Conservation (phyloP, 2,113 vertebrate genomes). For the Indri indri region DNA sequence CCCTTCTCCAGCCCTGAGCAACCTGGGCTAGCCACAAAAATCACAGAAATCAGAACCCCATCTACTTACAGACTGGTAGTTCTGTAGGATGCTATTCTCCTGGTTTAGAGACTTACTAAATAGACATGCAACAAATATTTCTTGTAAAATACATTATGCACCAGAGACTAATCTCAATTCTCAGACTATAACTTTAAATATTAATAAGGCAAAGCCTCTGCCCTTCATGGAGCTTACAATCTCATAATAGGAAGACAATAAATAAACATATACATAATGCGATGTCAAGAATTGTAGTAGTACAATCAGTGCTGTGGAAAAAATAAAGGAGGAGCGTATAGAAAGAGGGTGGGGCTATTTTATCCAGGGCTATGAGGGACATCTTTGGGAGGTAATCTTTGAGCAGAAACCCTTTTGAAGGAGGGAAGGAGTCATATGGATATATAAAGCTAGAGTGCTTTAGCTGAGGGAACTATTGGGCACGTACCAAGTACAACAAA, state of each 20-base stretch:
- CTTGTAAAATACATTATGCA: neutral
- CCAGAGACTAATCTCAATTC: neutral
- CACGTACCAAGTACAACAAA: fast-evolving
- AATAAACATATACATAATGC: neutral
- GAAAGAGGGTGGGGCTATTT: neutral
- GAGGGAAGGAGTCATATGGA: fast-evolving
- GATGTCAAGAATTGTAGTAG: too few relatives aligned
- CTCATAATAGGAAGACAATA: neutral
- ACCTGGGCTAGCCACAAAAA: neutral
- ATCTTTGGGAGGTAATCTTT: neutral
- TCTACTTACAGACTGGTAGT: too few relatives aligned
- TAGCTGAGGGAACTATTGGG: neutral
- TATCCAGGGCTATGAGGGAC: fast-evolving
- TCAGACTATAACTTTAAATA: neutral
- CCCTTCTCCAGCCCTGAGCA: neutral
- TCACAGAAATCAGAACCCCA: too few relatives aligned
- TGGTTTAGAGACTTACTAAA: neutral
- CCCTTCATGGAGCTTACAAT: neutral
- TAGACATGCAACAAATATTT: neutral
- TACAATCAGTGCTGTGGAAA: neutral
- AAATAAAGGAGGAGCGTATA: neutral
- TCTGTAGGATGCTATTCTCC: neutral
- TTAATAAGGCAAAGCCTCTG: neutral
- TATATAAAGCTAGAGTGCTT: neutral
- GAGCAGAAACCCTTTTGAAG: neutral